These are phyloP conservation scores for Gymnoscopelus microlampas DNA, from an alignment of 2,797 vertebrate genomes.

Conservation along the genomic window DNA sequence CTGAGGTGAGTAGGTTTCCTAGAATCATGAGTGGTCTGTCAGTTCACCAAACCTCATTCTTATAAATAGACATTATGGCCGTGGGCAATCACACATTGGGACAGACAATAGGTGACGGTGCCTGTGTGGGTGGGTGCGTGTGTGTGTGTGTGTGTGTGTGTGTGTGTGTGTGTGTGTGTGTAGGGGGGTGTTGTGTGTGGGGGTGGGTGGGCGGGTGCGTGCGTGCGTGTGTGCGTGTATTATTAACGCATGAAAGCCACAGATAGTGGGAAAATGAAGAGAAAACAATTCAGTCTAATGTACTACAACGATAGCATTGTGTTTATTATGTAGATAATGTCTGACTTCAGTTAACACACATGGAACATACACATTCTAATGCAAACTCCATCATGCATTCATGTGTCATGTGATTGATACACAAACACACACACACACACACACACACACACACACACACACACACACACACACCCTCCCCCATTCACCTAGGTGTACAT, in stretches of 20 bases:
- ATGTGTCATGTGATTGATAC: constrained; percentile 34
- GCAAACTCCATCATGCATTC: constrained; percentile 22
- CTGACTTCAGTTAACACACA: too few species aligned
- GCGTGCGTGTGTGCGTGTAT: too few species aligned
- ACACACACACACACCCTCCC: constrained; percentile 28
- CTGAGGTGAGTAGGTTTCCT: constrained; percentile 72
- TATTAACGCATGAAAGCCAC: too few species aligned
- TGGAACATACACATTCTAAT: constrained; percentile 29
- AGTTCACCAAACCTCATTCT: constrained; percentile 79
- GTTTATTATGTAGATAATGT: too few species aligned
- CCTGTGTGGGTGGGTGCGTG: constrained; percentile 7
- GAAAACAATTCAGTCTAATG: too few species aligned
- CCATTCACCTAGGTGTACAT: constrained; percentile 41
- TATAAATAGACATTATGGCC: constrained; percentile 79
- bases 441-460: constrained; percentile 23
- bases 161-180: too few species aligned
- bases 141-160: not conserved
- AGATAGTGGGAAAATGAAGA: too few species aligned
- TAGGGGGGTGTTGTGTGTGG: too few species aligned
- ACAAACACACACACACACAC: constrained; percentile 6
- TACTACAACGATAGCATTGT: too few species aligned
- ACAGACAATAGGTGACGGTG: constrained; percentile 11
- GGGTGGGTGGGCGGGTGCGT: too few species aligned
- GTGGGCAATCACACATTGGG: constrained; percentile 63
- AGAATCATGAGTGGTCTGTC: constrained; percentile 66